Evolutionary conservation across 2,888 invertebrate genomes (phyloP), one percentile per base, ranked within the genome.

Genomic region (Chrysolina haemoptera): DNA sequence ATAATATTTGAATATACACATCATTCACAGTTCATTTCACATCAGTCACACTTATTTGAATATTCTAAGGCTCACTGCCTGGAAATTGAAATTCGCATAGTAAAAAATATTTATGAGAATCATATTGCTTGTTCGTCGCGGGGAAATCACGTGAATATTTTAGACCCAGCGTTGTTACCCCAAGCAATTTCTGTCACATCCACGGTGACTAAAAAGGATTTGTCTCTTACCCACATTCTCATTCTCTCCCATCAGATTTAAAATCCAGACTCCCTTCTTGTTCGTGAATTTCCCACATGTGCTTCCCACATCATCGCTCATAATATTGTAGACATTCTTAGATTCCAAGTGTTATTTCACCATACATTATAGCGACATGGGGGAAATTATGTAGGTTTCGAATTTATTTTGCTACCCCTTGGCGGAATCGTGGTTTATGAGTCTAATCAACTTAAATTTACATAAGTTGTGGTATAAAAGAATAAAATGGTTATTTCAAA

Each of bases 261-360:
- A 66, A 70, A 69, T 69, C 59, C 27, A 9, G 35, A 35, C 46
- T 64, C 64, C 50, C 46, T 65, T 62, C 55, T 59, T 43, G 41
- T 48, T 43, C 67, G 48, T 69, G 35, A 73, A 70, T 73, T 73
- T 53, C 35, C 64, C 73, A 66, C 73, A 69, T 70, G 68, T 73
- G 73, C 65, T 43, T 43, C 43, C 69, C 55, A 53, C 67, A 62
- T 73, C 73, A 64, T 73, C 69, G 35, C 46, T 73, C 69, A 73
- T 73, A 66, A 73, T 73, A 69, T 73, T 65, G 18, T 18, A 71
- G 67, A 67, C 71, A 71, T 71, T 71, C 50, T 53, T 41, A 40
- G 40, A 68, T 63, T 68, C 73, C 43, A 55, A 73, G 63, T 43
- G 68, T 68, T 72, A 67, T 63, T 62, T 41, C 48, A 53, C 43